phyloP scores from a whole-genome alignment of 2,888 invertebrate species.

The Eucriotettix oculatus region DNA sequence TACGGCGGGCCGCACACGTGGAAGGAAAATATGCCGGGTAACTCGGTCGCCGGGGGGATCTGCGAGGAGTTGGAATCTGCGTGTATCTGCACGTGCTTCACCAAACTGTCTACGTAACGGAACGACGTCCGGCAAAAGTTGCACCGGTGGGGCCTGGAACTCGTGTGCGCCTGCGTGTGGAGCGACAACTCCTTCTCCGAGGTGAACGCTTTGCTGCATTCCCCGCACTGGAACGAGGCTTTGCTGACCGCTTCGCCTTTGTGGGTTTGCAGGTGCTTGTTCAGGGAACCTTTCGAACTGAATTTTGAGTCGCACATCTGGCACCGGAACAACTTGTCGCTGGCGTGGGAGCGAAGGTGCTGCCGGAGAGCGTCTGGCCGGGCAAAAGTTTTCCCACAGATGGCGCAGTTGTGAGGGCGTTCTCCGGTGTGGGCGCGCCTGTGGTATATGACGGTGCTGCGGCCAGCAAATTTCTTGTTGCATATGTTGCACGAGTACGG shows the following conservation, averaged over 20 bases:
- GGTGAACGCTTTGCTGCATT: slow-evolving; percentile 6
- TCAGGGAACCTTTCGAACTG: slow-evolving; percentile 14
- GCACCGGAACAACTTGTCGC: slow-evolving; percentile 14
- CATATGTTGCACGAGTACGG: slow-evolving; percentile 10
- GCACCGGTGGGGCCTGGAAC: slow-evolving; percentile 4
- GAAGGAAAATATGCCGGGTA: not conserved
- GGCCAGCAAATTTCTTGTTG: slow-evolving; percentile 10
- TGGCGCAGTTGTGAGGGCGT: slow-evolving; percentile 15
- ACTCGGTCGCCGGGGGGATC: not conserved
- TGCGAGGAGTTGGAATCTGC: not conserved
- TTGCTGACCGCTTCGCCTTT: not conserved
- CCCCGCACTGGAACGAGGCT: not conserved
- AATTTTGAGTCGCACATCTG: slow-evolving; percentile 14
- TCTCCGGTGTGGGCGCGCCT: slow-evolving; percentile 14
- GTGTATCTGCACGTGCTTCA: slow-evolving; percentile 6
- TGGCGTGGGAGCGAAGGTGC: slow-evolving; percentile 14
- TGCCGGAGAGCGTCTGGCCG: slow-evolving; percentile 14
- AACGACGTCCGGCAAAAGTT: slow-evolving; percentile 6
- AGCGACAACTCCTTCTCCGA: not conserved
- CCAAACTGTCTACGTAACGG: slow-evolving; percentile 6
- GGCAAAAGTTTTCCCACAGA: slow-evolving; percentile 15
- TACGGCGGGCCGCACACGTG: not conserved
- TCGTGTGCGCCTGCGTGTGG: slow-evolving; percentile 4
- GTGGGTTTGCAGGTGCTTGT: slow-evolving; percentile 11
- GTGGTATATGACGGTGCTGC: slow-evolving; percentile 11